Evolutionary conservation across 2,888 invertebrate species (phyloP), one percentile per base, ranked within the genome.

Genomic region (Hypercompe scribonia): DNA sequence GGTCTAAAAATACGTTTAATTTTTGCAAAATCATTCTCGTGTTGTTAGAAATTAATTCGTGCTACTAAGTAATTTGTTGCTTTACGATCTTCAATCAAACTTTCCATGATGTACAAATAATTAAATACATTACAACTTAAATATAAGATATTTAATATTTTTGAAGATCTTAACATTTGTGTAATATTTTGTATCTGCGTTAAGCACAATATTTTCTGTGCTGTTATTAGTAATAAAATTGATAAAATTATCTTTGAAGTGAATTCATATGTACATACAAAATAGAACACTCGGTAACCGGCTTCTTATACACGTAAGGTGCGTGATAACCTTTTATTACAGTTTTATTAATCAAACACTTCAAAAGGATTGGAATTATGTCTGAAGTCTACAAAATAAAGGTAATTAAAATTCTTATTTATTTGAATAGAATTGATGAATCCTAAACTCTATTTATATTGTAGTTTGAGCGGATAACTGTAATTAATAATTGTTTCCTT

Each of bases 381-480:
- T 85, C 85, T 0, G 89, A 90, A 70, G 77, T 82, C n/a, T 77
- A 70, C 71, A 90, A 87, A 88, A 81, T 91, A 65, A 92, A 91
- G 91, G 92, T 92, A 87, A 54, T 24, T n/a, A n/a, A n/a, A 31
- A 61, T 61, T 63, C 58, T 61, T 28, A 70, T 69, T 54, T 36
- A 58, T 61, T 61, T 15, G 15, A 61, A 0, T 1, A 0, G 42
- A 18, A 28, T 42, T 21, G n/a, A n/a, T 31, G 31, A 36, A 39
- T 8, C 1, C 5, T 10, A 0, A 46, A 0, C 11, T 21, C 3
- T 24, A 31, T 15, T 65, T 65, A 31, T 33, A 24, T 8, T 11
- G 31, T 46, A 18, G 13, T 4, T 24, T 11, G 4, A 18, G 31
- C 24, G 3, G 13, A 33, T 21, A 46, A 21, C 33, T 33, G 24